Evolutionary conservation across 2,888 invertebrate species (phyloP).

Genomic region (Eutolmus rufibarbis): DNA sequence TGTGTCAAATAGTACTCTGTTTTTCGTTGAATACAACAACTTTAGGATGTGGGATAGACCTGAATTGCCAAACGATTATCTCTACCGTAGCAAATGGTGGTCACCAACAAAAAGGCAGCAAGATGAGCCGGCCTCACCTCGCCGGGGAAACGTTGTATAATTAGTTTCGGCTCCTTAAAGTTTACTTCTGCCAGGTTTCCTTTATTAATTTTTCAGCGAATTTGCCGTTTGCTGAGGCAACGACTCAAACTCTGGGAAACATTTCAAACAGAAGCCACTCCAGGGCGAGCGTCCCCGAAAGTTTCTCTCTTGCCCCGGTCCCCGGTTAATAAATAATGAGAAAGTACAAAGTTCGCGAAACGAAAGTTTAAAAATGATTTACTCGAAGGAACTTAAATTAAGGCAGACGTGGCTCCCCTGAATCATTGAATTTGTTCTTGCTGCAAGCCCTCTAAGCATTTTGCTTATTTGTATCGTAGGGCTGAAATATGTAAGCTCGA

Average conservation of each 20-base stretch:
- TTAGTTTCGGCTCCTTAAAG: neutral
- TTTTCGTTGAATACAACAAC: neutral
- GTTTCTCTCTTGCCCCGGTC: neutral
- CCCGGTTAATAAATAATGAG: constrained; percentile 17
- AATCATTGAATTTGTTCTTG: constrained; percentile 2
- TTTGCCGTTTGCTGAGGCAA: neutral
- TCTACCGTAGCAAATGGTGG: neutral
- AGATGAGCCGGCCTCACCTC: neutral
- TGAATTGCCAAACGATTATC: neutral
- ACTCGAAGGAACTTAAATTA: constrained; percentile 23
- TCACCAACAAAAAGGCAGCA: neutral
- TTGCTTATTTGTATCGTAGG: neutral
- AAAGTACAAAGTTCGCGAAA: constrained; percentile 6
- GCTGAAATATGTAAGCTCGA: neutral
- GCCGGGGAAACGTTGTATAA: neutral
- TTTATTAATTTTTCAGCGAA: neutral
- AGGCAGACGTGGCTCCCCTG: constrained; percentile 5
- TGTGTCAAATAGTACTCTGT: neutral
- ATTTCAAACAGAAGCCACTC: neutral
- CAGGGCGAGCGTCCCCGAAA: neutral
- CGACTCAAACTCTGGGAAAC: neutral
- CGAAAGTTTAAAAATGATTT: constrained; percentile 29
- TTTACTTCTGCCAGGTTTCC: neutral
- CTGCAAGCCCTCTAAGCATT: neutral
- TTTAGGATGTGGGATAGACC: neutral